These are phyloP conservation scores for Planococcus citri DNA, from an alignment of 1,140 invertebrate species.

Conservation along the genomic window DNA sequence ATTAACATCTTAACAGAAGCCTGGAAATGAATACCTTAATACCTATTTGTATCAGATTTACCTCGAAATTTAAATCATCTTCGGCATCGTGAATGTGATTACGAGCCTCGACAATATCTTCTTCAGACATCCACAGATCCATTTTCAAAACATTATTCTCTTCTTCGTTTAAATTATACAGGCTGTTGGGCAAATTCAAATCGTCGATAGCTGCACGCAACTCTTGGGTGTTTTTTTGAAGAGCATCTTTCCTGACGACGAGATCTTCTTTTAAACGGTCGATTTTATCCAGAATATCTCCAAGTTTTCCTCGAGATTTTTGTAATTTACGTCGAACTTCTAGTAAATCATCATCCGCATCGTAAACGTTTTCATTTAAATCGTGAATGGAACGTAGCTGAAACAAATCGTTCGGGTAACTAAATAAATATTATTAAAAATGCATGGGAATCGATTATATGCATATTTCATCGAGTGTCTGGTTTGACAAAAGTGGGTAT, in stretches of 20 bases:
- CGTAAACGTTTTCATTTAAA: neutral
- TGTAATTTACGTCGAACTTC: neutral
- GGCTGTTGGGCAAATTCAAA: neutral
- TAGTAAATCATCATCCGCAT: neutral
- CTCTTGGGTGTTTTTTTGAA: neutral
- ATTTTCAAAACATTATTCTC: neutral
- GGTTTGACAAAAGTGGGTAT: too few relatives aligned
- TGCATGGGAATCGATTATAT: too few relatives aligned
- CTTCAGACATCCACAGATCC: neutral
- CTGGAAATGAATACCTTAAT: too few relatives aligned
- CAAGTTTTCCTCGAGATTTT: neutral
- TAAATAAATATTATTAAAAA: too few relatives aligned
- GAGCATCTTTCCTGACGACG: neutral
- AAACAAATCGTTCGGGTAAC: neutral
- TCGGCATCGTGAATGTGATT: neutral
- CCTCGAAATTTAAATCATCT: conserved; percentile 1
- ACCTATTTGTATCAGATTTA: neutral
- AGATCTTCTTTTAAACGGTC: neutral
- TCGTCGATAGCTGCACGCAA: neutral
- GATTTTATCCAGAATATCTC: neutral
- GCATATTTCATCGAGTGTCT: too few relatives aligned
- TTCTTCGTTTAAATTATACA: neutral
- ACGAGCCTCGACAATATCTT: neutral
- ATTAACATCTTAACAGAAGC: too few relatives aligned
- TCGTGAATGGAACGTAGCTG: neutral